phyloP scores from a whole-genome alignment of 2,113 vertebrate species.

The Perca flavescens region DNA sequence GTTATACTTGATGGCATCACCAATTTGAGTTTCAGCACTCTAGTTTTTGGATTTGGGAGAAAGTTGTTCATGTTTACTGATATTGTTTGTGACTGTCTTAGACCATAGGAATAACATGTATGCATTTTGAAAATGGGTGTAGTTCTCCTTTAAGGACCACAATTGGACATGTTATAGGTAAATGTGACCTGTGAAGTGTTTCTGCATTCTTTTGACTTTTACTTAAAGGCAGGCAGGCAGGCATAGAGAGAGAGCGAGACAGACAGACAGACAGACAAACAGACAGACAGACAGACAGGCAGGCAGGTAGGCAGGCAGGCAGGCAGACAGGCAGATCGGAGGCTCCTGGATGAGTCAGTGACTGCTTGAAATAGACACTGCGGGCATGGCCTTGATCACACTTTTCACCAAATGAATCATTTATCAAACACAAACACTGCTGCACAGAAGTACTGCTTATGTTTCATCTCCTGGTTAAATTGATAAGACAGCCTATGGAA shows the following conservation, averaged over 20 bases:
- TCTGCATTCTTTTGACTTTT: too few species aligned
- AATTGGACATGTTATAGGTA: too few species aligned
- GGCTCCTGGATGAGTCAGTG: constrained; percentile 76
- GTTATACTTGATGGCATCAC: too few species aligned
- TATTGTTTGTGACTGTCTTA: too few species aligned
- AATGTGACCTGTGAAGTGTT: too few species aligned
- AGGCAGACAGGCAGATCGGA: neutral
- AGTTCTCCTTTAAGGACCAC: too few species aligned
- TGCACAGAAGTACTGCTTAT: constrained; percentile 65
- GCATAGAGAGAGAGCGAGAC: neutral
- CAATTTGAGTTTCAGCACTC: too few species aligned
- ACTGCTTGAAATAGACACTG: constrained; percentile 81
- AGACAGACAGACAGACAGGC: neutral
- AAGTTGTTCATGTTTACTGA: too few species aligned
- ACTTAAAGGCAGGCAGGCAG: too few species aligned
- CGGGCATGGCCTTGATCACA: constrained; percentile 76
- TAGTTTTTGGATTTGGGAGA: too few species aligned
- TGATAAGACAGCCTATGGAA: constrained; percentile 78
- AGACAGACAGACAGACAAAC: neutral
- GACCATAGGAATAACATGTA: too few species aligned
- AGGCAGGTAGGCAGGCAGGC: neutral
- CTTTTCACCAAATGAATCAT: constrained; percentile 81
- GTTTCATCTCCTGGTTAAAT: constrained; percentile 78
- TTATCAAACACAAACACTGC: constrained; percentile 81
- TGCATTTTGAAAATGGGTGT: too few species aligned